These are phyloP conservation scores for Dasyprocta punctata DNA, from an alignment of 2,113 vertebrate genomes.

Conservation along the genomic window DNA sequence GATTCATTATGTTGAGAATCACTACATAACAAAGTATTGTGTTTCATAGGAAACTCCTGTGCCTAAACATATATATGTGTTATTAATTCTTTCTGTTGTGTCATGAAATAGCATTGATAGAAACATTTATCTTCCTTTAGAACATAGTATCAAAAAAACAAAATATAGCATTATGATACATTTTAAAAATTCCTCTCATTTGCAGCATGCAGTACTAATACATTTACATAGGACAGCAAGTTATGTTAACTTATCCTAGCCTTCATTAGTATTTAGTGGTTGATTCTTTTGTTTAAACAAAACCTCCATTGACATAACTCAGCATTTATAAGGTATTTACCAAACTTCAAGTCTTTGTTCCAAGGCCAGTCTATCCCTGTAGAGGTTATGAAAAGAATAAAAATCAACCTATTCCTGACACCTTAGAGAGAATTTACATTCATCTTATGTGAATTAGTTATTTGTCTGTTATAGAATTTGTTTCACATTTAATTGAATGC, in stretches of 20 bases:
- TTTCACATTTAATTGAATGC: background rate
- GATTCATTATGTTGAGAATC: background rate
- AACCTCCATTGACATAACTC: background rate
- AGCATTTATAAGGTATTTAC: background rate
- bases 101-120: background rate
- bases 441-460: background rate
- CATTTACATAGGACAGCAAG: background rate
- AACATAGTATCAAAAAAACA: background rate
- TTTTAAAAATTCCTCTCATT: background rate
- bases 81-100: background rate
- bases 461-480: background rate
- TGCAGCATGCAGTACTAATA: background rate
- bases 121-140: background rate
- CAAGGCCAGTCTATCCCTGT: background rate
- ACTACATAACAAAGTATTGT: background rate
- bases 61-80: background rate
- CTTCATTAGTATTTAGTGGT: background rate
- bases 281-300: background rate
- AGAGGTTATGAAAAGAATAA: background rate
- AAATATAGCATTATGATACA: background rate
- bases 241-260: background rate
- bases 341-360: background rate
- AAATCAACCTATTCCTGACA: background rate
- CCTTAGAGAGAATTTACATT: background rate
- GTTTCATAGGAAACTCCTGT: background rate